Evolutionary conservation across 2,113 vertebrate genomes (phyloP).

Genomic region (Gallinago jamesoni): DNA sequence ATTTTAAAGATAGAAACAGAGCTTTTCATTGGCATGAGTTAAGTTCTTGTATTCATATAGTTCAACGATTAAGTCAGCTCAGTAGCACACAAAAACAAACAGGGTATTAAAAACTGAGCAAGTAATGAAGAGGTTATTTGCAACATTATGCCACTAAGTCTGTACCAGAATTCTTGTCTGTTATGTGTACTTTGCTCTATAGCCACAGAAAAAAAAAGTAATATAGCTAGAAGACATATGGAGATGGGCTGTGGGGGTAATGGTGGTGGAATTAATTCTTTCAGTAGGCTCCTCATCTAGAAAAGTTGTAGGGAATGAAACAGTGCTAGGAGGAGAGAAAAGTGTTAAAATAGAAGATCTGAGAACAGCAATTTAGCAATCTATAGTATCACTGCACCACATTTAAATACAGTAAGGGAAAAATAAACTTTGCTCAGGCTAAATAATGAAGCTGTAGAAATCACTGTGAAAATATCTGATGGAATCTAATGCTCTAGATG

Average conservation of each 20-base stretch:
- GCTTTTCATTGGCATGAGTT: background rate
- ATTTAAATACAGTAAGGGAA: background rate
- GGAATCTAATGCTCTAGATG: background rate
- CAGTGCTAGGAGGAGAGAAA: background rate
- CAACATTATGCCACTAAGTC: background rate
- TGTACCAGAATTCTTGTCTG: background rate
- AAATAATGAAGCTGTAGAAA: background rate
- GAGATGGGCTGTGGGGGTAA: background rate
- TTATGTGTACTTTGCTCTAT: background rate
- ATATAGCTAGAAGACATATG: background rate
- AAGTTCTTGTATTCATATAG: background rate
- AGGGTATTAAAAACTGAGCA: background rate
- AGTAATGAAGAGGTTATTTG: background rate
- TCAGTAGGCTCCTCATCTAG: background rate
- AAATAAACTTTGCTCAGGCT: background rate
- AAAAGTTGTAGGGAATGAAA: background rate
- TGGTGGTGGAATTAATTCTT: background rate
- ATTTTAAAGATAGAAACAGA: background rate
- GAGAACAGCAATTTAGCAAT: background rate
- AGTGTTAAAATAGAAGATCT: background rate
- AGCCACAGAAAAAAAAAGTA: background rate
- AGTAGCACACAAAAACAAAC: background rate
- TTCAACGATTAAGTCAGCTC: background rate
- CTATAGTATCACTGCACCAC: background rate
- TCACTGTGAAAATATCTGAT: background rate